These are phyloP conservation scores for Eurytoma californica DNA, from an alignment of 2,888 invertebrate species.

Conservation along the genomic window DNA sequence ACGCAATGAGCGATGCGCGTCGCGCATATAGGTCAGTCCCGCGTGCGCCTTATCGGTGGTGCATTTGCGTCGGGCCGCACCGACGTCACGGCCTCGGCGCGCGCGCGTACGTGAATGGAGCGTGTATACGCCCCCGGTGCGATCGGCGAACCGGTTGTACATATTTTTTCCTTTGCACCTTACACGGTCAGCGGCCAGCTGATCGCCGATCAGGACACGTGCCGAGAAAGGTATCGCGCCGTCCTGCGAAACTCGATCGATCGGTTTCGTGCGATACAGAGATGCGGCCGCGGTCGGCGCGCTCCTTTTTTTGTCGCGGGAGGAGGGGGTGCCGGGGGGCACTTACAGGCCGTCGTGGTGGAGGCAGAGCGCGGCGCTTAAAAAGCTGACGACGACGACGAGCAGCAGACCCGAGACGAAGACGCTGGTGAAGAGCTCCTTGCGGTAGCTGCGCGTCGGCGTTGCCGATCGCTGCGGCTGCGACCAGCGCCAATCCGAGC, in stretches of 20 bases:
- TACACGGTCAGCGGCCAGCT: too few species aligned
- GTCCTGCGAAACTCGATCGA: too few species aligned
- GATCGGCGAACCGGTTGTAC: too few species aligned
- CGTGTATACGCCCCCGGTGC: neutral
- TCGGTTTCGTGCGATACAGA: neutral
- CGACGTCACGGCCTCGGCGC: neutral
- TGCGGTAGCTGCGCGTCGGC: conserved; percentile 82
- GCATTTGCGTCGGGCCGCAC: neutral
- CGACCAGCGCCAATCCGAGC: conserved; percentile 78
- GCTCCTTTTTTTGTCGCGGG: neutral
- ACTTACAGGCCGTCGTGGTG: conserved; percentile 88
- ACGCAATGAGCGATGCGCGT: neutral
- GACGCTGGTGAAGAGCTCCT: conserved; percentile 83
- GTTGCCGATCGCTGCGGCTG: conserved; percentile 79
- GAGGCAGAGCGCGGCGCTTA: conserved; percentile 85
- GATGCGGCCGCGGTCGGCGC: neutral
- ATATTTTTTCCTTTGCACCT: too few species aligned
- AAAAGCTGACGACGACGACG: conserved; percentile 80
- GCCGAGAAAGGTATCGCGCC: neutral
- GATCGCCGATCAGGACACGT: neutral
- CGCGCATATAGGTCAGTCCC: conserved; percentile 19
- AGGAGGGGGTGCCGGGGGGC: conserved; percentile 22
- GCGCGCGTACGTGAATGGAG: neutral
- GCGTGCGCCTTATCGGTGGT: conserved; percentile 11
- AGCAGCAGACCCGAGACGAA: conserved; percentile 83